Conservation (phyloP, 2,113 vertebrate species). For the Ellobius talpinus region DNA sequence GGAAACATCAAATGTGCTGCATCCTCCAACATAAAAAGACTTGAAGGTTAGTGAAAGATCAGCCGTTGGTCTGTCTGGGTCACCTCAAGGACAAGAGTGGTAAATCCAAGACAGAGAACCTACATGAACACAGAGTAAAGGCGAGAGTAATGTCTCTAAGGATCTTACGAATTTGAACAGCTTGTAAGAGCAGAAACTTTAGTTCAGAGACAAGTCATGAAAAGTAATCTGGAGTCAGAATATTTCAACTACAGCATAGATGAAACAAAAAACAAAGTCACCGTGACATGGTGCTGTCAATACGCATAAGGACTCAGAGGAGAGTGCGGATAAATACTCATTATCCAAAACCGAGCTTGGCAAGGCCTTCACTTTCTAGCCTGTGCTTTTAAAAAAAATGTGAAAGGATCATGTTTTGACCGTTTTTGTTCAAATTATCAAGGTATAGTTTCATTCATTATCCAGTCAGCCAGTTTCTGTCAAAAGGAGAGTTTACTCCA, state of each 20-base stretch:
- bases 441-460: not conserved
- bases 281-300: fast-evolving
- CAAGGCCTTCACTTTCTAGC: not conserved
- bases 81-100: not conserved
- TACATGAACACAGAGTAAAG: not conserved
- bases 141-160: not conserved
- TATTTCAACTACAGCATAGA: not conserved
- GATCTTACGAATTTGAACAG: not conserved
- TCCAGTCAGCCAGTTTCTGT: not conserved
- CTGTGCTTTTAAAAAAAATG: not conserved
- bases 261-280: not conserved
- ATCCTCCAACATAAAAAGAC: not conserved
- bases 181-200: not conserved
- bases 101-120: not conserved
- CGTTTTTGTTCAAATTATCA: not conserved
- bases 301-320: fast-evolving
- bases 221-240: not conserved
- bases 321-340: not conserved
- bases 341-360: not conserved
- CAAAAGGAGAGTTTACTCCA: not conserved
- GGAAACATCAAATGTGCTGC: not conserved
- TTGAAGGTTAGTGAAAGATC: not conserved
- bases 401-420: not conserved
- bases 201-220: not conserved
- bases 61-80: not conserved